Conservation (phyloP, 2,113 vertebrate genomes). For the Talpa occidentalis region DNA sequence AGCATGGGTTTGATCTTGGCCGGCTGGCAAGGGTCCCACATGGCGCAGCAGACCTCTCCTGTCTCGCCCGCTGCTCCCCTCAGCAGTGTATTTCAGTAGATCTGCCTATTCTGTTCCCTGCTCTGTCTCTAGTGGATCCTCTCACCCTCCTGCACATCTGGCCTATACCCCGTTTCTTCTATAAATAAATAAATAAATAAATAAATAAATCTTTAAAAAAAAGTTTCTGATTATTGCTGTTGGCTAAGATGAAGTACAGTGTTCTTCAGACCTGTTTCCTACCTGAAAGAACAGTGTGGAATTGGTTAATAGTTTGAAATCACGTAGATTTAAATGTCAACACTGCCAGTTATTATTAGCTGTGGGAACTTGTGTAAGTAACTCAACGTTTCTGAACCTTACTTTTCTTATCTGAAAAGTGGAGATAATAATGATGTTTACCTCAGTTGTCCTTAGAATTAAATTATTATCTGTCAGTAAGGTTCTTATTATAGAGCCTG, state of each 20-base stretch:
- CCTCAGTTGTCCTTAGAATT: conserved; percentile 19
- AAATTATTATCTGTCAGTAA: conserved; percentile 18
- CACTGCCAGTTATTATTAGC: neutral
- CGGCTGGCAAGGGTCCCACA: too few relatives aligned
- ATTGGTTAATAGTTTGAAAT: conserved; percentile 23
- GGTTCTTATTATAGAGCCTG: neutral
- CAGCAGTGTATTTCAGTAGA: too few relatives aligned
- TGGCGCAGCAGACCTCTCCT: too few relatives aligned
- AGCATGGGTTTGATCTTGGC: too few relatives aligned
- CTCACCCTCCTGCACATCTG: neutral
- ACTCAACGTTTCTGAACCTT: neutral
- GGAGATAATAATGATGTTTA: neutral
- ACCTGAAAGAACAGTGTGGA: neutral
- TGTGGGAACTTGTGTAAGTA: neutral
- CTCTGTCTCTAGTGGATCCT: neutral
- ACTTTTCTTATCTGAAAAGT: conserved; percentile 39
- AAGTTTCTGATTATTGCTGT: neutral
- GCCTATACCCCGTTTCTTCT: neutral
- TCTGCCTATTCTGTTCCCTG: too few relatives aligned
- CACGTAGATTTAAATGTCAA: neutral
- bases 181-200: too few relatives aligned
- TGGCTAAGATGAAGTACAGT: neutral
- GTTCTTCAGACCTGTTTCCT: neutral
- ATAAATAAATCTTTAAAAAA: neutral
- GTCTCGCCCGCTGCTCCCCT: too few relatives aligned